Percentiles rank a stretch among this genome's conserved stretches.
These are phyloP conservation scores for Hipparchia sbordonii DNA, from an alignment of 2,888 invertebrate species.

Conservation along the genomic window DNA sequence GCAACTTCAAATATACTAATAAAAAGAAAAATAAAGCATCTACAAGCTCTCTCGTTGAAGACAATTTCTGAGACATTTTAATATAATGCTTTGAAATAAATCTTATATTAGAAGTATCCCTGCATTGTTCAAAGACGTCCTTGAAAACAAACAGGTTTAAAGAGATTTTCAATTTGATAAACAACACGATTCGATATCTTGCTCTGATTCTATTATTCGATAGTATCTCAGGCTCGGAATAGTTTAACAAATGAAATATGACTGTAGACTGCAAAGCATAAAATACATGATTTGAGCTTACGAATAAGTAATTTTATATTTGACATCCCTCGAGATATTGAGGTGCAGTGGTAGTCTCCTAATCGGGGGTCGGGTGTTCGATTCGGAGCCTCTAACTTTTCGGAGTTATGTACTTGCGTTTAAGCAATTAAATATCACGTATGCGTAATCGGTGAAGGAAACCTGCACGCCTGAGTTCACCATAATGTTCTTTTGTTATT, in stretches of 20 bases:
- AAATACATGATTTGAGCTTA: conserved; percentile 4
- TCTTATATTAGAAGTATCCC: conserved; percentile 6
- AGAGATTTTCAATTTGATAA: conserved; percentile 50
- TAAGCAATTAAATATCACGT: too few species aligned
- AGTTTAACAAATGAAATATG: conserved; percentile 70
- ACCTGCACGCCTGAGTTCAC: too few species aligned
- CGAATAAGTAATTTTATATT: conserved; percentile 6
- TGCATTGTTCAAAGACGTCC: conserved; percentile 45
- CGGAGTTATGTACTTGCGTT: too few species aligned
- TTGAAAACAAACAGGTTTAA: conserved; percentile 46
- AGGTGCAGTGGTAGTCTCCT: not conserved
- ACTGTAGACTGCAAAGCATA: conserved; percentile 49
- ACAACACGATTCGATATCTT: conserved; percentile 59
- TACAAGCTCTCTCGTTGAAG: conserved; percentile 9
- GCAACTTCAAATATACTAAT: conserved; percentile 48
- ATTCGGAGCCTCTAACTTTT: too few species aligned
- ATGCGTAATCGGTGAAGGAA: too few species aligned
- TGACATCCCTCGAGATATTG: not conserved
- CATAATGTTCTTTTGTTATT: too few species aligned
- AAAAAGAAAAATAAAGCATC: conserved; percentile 48
- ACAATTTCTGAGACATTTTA: conserved; percentile 11
- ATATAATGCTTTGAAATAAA: conserved; percentile 7
- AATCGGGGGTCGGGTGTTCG: too few species aligned
- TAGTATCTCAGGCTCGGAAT: conserved; percentile 66
- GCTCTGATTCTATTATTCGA: conserved; percentile 65